phyloP scores from a whole-genome alignment of 2,113 vertebrate genomes.

The Rhineura floridana region DNA sequence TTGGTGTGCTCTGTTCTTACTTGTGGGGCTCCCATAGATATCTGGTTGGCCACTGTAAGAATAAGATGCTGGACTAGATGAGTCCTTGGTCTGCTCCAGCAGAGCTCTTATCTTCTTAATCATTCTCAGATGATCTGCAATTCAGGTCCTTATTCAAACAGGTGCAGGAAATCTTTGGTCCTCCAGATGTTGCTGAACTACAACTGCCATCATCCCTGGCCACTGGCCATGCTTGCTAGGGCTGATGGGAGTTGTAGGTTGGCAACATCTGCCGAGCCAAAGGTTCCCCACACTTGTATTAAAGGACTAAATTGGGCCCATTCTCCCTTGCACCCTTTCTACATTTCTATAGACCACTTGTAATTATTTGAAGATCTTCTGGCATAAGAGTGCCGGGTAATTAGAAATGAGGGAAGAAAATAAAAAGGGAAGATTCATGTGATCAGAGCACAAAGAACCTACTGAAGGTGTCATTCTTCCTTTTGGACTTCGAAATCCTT shows the following conservation, averaged over 20 bases:
- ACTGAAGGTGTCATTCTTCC: constrained; percentile 62
- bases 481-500: constrained; percentile 51
- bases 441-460: constrained; percentile 61
- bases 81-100: too few species aligned
- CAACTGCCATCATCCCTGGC: too few species aligned
- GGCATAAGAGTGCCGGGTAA: constrained; percentile 67
- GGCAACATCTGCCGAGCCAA: too few species aligned
- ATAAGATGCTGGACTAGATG: too few species aligned
- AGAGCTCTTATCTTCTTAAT: constrained; percentile 16
- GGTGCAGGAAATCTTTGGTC: too few species aligned
- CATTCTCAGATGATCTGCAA: background rate
- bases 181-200: too few species aligned
- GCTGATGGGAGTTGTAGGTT: too few species aligned
- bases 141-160: background rate
- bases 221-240: too few species aligned
- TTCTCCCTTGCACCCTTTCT: constrained; percentile 50
- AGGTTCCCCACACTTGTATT: too few species aligned
- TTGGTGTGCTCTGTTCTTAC: too few species aligned
- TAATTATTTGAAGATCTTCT: constrained; percentile 55
- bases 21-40: too few species aligned
- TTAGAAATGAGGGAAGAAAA: constrained; percentile 57
- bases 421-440: constrained; percentile 50
- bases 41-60: too few species aligned
- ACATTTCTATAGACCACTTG: constrained; percentile 33
- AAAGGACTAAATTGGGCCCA: background rate